These are phyloP conservation scores for Lepidurus arcticus DNA, from an alignment of 1,140 invertebrate species.

Conservation along the genomic window DNA sequence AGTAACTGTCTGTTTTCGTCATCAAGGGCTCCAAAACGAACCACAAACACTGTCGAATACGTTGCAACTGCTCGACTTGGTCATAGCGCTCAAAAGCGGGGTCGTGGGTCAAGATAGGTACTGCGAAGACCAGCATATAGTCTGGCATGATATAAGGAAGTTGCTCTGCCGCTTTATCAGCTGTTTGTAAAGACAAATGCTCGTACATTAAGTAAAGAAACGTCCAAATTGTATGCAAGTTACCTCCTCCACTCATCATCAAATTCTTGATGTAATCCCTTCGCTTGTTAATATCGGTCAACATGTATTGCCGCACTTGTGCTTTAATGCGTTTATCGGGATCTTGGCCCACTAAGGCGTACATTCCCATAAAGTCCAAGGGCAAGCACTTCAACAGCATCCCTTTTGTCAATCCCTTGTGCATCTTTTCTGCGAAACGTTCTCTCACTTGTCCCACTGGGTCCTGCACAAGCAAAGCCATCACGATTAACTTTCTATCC, in stretches of 20 bases:
- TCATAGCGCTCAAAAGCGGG: slow-evolving; percentile 70
- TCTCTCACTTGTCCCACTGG: slow-evolving; percentile 69
- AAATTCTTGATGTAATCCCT: slow-evolving; percentile 85
- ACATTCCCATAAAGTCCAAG: slow-evolving; percentile 94
- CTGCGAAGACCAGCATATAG: slow-evolving; percentile 91
- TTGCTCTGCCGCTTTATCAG: slow-evolving; percentile 62
- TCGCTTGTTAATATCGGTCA: slow-evolving; percentile 78
- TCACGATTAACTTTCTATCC: background rate
- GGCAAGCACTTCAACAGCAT: slow-evolving; percentile 72
- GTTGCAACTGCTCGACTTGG: slow-evolving; percentile 65
- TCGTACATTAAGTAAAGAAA: background rate
- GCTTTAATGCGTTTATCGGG: slow-evolving; percentile 64
- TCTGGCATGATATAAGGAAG: slow-evolving; percentile 85
- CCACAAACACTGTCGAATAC: slow-evolving; percentile 79
- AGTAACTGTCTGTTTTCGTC: slow-evolving; percentile 86
- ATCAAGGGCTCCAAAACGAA: slow-evolving; percentile 91
- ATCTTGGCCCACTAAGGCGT: slow-evolving; percentile 78
- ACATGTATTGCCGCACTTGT: slow-evolving; percentile 59
- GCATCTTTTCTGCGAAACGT: slow-evolving; percentile 81
- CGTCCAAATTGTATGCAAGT: slow-evolving; percentile 35
- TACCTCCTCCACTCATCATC: slow-evolving; percentile 50
- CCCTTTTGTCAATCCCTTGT: slow-evolving; percentile 76
- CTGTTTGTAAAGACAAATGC: slow-evolving; percentile 41
- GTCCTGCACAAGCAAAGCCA: background rate
- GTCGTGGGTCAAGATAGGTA: slow-evolving; percentile 87